Evolutionary conservation across 2,888 invertebrate genomes (phyloP).

Genomic region (Camponotus fellah): DNA sequence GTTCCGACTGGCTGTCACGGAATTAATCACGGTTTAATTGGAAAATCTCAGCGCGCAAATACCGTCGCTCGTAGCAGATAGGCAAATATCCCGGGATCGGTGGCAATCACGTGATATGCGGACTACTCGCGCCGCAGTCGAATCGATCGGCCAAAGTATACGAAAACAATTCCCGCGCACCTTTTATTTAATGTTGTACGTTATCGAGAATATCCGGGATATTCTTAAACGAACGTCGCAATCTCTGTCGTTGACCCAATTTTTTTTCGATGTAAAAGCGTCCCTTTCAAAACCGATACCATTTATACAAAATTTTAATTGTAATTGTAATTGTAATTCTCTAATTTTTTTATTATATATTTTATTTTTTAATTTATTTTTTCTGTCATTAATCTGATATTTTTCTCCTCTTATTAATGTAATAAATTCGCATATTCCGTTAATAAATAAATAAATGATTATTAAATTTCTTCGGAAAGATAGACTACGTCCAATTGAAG

Average conservation of each 20-base stretch:
- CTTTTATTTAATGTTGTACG: background rate
- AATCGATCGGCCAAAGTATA: constrained; percentile 34
- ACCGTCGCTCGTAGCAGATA: constrained; percentile 20
- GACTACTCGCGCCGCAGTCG: constrained; percentile 10
- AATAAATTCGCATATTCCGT: background rate
- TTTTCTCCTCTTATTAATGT: background rate
- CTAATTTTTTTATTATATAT: background rate
- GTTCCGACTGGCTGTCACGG: constrained; percentile 64
- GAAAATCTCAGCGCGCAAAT: constrained; percentile 73
- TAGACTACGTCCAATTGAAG: background rate
- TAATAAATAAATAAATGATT: background rate
- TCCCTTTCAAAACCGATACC: background rate
- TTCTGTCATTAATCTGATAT: background rate
- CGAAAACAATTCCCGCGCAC: constrained; percentile 16
- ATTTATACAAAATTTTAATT: background rate
- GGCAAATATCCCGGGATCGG: constrained; percentile 30
- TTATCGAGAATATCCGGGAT: background rate
- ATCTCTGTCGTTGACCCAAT: background rate
- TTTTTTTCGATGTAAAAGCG: background rate
- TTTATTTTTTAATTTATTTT: background rate
- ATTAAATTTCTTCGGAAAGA: background rate
- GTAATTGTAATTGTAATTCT: background rate
- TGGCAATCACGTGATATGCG: constrained; percentile 43
- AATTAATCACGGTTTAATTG: constrained; percentile 78
- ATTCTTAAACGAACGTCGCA: background rate